A percentile compares a stretch with the other conserved stretches of the same genome.
Evolutionary conservation across 2,797 vertebrate species (phyloP).

Genomic region (Alfaro cultratus): DNA sequence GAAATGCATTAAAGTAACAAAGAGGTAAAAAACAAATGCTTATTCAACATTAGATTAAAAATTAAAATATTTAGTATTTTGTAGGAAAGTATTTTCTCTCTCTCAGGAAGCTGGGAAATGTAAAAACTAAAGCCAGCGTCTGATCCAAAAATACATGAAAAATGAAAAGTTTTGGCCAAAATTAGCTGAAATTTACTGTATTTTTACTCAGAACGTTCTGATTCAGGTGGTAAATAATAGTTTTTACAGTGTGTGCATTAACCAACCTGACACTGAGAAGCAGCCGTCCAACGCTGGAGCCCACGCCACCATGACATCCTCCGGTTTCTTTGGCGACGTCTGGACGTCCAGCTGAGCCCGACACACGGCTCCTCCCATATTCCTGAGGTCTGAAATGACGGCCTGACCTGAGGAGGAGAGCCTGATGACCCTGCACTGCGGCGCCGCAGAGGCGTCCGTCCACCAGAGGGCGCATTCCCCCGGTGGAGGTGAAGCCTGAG

Average conservation of each 20-base stretch:
- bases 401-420: conserved; percentile 81
- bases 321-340: neutral
- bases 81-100: neutral
- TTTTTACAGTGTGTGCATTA: neutral
- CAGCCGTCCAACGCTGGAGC: conserved; percentile 82
- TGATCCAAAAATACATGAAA: neutral
- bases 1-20: neutral
- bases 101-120: neutral
- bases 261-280: conserved; percentile 89
- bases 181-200: neutral
- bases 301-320: conserved; percentile 83
- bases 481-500: conserved; percentile 14
- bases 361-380: conserved; percentile 51
- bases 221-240: neutral
- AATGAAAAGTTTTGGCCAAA: neutral
- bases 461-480: conserved; percentile 68
- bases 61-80: neutral
- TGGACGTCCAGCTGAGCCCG: conserved; percentile 69
- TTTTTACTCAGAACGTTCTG: neutral
- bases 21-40: neutral
- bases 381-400: conserved; percentile 82
- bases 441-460: conserved; percentile 50
- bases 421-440: conserved; percentile 67
- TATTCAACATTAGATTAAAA: neutral
- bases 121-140: neutral